phyloP scores from a whole-genome alignment of 1,140 invertebrate genomes.

The Mylabris phalerata region DNA sequence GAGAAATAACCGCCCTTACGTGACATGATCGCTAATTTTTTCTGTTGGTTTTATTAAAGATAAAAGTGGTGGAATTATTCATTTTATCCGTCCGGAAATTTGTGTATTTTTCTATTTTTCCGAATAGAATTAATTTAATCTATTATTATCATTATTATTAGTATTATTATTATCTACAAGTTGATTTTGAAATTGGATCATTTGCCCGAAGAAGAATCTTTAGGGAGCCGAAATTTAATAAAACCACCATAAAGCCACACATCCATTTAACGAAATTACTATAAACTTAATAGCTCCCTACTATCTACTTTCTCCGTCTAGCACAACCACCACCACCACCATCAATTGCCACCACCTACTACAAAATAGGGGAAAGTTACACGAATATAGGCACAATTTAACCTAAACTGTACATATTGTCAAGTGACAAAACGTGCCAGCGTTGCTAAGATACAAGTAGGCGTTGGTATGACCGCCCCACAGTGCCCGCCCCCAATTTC shows the following conservation, averaged over 20 bases:
- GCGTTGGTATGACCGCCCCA: constrained; percentile 5
- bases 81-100: too few species aligned
- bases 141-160: too few species aligned
- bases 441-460: constrained; percentile 24
- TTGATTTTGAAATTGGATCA: too few species aligned
- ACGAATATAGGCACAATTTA: constrained; percentile 5
- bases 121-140: too few species aligned
- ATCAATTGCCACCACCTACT: too few species aligned
- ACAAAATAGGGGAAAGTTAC: constrained; percentile 10
- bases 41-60: constrained; percentile 25
- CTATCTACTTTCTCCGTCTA: too few species aligned
- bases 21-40: constrained; percentile 32
- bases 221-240: constrained; percentile 5
- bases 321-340: too few species aligned
- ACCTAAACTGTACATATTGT: constrained; percentile 21
- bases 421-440: constrained; percentile 19
- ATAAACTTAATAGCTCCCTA: constrained; percentile 7
- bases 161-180: too few species aligned
- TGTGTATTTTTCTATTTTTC: too few species aligned
- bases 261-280: constrained; percentile 15
- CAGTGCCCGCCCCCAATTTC: constrained; percentile 5
- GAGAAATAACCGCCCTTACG: constrained; percentile 38
- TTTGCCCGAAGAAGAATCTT: too few species aligned
- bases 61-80: too few species aligned
- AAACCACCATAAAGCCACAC: constrained; percentile 14